These are phyloP conservation scores for Rhopalosiphum maidis DNA, from an alignment of 1,140 invertebrate genomes.

Conservation along the genomic window DNA sequence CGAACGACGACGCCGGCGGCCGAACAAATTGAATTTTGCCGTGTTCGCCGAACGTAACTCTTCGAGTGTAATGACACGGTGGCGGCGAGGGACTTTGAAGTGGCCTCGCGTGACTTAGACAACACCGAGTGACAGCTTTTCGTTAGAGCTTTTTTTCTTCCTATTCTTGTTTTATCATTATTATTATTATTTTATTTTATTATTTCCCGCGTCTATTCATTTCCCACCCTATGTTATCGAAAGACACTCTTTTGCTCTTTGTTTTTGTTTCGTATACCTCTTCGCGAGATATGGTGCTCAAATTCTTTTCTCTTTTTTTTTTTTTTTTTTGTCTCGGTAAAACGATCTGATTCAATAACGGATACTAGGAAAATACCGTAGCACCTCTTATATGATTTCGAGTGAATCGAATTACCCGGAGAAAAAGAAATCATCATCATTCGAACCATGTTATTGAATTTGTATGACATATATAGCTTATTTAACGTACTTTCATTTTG, in stretches of 20 bases:
- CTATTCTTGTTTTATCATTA: neutral
- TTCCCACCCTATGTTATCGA: neutral
- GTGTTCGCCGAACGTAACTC: constrained; percentile 45
- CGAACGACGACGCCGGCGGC: neutral
- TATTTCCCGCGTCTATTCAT: neutral
- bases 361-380: neutral
- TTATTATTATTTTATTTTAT: neutral
- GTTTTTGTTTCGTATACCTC: neutral
- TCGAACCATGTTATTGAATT: neutral
- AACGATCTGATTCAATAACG: neutral
- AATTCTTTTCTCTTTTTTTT: neutral
- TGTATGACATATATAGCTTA: neutral
- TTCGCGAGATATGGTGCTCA: neutral
- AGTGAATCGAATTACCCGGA: neutral
- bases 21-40: constrained; percentile 38
- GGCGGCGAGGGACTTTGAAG: neutral
- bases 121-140: constrained; percentile 33
- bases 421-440: neutral
- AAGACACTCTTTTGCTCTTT: neutral
- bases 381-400: neutral
- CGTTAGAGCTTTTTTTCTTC: neutral
- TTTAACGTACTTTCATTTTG: neutral
- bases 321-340: neutral
- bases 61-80: neutral
- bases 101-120: constrained; percentile 46